phyloP scores from a whole-genome alignment of 2,888 invertebrate species.

The Tipula vernalis region DNA sequence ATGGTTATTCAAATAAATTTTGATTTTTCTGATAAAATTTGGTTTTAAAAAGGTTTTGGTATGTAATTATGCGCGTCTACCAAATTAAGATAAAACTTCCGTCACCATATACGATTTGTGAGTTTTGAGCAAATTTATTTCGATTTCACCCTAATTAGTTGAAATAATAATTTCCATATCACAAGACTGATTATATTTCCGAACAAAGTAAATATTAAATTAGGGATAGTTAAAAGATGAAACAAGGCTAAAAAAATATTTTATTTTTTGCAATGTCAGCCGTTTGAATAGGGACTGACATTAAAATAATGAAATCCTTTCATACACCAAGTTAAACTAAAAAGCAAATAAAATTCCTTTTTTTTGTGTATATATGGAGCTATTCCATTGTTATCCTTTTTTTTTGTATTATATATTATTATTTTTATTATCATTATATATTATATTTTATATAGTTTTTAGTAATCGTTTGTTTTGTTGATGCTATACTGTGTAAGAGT shows the following conservation, averaged over 20 bases:
- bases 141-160: background rate
- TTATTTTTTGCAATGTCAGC: background rate
- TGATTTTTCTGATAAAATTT: background rate
- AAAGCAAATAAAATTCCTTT: background rate
- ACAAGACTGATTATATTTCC: background rate
- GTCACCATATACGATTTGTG: background rate
- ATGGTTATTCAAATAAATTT: background rate
- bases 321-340: background rate
- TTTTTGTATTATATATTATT: background rate
- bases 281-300: background rate
- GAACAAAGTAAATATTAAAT: background rate
- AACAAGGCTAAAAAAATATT: background rate
- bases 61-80: too few species aligned
- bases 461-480: background rate
- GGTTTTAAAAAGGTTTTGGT: too few species aligned
- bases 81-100: background rate
- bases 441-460: background rate
- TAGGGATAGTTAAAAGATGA: background rate
- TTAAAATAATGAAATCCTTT: background rate
- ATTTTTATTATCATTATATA: background rate
- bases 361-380: background rate
- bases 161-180: background rate
- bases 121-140: background rate
- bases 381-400: background rate
- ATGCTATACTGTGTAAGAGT: background rate